A percentile compares a stretch with the other conserved stretches of the same genome.
These are phyloP conservation scores for Ptilorrhoa leucosticta DNA, from an alignment of 2,113 vertebrate genomes.

Conservation along the genomic window DNA sequence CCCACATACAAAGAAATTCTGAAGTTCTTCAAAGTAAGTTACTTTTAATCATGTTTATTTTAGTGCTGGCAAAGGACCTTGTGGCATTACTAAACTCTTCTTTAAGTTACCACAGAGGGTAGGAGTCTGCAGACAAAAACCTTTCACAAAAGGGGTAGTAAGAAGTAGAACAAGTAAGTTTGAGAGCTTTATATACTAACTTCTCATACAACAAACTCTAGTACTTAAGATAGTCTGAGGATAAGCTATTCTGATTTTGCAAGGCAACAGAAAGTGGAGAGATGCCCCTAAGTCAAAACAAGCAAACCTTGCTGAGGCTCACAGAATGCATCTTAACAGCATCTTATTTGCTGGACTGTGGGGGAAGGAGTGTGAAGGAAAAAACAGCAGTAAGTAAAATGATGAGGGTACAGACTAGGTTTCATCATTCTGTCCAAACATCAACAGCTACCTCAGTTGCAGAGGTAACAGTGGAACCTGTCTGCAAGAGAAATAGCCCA, in stretches of 20 bases:
- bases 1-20: not conserved
- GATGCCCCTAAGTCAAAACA: not conserved
- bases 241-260: not conserved
- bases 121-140: not conserved
- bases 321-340: not conserved
- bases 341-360: not conserved
- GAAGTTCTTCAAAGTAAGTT: not conserved
- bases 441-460: not conserved
- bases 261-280: not conserved
- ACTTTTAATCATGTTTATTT: not conserved
- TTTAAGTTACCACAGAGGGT: not conserved
- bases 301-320: not conserved
- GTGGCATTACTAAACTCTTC: not conserved
- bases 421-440: not conserved
- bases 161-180: not conserved
- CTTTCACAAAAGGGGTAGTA: not conserved
- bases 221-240: not conserved
- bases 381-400: not conserved
- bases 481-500: not conserved
- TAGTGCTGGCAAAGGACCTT: not conserved
- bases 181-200: not conserved
- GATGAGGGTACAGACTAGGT: not conserved
- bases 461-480: not conserved
- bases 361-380: not conserved
- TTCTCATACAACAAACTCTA: not conserved